Evolutionary conservation across 1,140 invertebrate species (phyloP).

Genomic region (Drosophila quadrilineata): DNA sequence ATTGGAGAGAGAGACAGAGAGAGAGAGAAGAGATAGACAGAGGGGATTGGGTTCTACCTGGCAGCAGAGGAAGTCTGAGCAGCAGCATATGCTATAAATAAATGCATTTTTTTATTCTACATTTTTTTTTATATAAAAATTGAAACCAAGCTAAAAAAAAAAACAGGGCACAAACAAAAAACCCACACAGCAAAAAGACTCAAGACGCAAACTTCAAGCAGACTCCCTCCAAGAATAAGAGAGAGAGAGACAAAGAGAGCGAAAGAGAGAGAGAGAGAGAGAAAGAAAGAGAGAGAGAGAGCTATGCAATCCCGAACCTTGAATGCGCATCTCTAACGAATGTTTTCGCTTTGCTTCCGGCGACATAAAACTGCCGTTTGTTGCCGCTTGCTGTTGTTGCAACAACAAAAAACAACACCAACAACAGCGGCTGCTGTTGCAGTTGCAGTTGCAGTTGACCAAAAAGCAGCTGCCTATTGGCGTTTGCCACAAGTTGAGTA

Average conservation of each 20-base stretch:
- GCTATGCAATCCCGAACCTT: slow-evolving; percentile 27
- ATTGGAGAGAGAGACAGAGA: not conserved
- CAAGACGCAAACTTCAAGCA: not conserved
- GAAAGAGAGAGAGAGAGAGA: no score
- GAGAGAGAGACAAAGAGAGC: no score
- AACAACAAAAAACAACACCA: no score
- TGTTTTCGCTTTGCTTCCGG: slow-evolving; percentile 67
- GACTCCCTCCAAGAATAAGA: no score
- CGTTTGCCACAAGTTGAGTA: slow-evolving; percentile 69
- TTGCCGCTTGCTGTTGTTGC: slow-evolving; percentile 16
- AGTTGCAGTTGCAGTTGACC: slow-evolving; percentile 30
- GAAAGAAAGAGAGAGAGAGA: no score
- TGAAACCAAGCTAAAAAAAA: no score
- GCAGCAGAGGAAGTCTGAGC: slow-evolving; percentile 50
- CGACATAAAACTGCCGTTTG: slow-evolving; percentile 74
- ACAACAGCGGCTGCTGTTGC: slow-evolving; percentile 27
- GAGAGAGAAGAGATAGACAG: no score
- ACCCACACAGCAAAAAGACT: slow-evolving; percentile 1
- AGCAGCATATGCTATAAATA: slow-evolving; percentile 63
- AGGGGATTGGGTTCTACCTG: no score
- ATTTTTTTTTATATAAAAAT: slow-evolving; percentile 20
- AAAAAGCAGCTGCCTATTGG: slow-evolving; percentile 72
- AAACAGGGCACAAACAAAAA: slow-evolving; percentile 13
- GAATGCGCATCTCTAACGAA: slow-evolving; percentile 53
- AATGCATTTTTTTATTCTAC: slow-evolving; percentile 57